Evolutionary conservation across 1,140 invertebrate species (phyloP).

Genomic region (Leptoteleia sp.): DNA sequence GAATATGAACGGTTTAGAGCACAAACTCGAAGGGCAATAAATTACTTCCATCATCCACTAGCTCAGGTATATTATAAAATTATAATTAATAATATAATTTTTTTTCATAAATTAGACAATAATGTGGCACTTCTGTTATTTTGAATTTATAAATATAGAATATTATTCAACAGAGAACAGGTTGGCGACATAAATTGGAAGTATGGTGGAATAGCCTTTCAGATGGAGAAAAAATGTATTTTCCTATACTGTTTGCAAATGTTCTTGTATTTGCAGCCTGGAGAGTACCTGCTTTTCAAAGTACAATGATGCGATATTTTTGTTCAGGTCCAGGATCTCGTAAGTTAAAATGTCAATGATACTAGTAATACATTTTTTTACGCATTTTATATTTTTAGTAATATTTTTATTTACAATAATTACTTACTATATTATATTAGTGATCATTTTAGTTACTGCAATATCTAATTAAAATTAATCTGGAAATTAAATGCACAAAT

Average conservation of each 20-base stretch:
- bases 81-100: background rate
- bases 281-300: slow-evolving; percentile 87
- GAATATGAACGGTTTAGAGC: slow-evolving; percentile 91
- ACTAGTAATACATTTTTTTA: no score
- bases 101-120: background rate
- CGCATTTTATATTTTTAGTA: no score
- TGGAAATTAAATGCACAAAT: no score
- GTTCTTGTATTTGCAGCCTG: slow-evolving; percentile 91
- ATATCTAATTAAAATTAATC: no score
- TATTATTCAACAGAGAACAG: slow-evolving; percentile 75
- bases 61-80: slow-evolving; percentile 54
- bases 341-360: slow-evolving; percentile 75
- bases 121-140: slow-evolving; percentile 12
- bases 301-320: slow-evolving; percentile 92
- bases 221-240: slow-evolving; percentile 89
- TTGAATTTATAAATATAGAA: slow-evolving; percentile 1
- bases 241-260: slow-evolving; percentile 90
- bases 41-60: slow-evolving; percentile 79
- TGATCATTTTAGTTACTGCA: no score
- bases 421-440: no score
- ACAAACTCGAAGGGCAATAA: slow-evolving; percentile 83
- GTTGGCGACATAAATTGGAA: slow-evolving; percentile 83
- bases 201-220: slow-evolving; percentile 88
- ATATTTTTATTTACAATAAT: no score
- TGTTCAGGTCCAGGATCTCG: slow-evolving; percentile 89